Conservation (phyloP, 2,113 vertebrate genomes). For the Passer domesticus region DNA sequence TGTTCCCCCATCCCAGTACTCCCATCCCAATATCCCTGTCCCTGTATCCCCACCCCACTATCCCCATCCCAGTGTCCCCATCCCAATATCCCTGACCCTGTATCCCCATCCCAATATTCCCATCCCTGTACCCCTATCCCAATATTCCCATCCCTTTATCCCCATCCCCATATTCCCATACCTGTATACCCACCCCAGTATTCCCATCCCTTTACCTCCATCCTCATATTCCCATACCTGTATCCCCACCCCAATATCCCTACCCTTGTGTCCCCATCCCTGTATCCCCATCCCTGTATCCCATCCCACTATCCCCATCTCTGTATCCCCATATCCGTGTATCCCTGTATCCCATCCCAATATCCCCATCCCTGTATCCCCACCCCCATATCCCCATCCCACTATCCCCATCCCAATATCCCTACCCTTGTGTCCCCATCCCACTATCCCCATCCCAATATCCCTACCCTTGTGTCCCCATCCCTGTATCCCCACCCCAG, state of each 20-base stretch:
- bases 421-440: no score
- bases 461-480: fast-evolving
- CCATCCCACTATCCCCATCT: background rate
- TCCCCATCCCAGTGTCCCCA: background rate
- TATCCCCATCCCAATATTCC: fast-evolving
- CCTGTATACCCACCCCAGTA: no score
- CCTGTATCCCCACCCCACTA: fast-evolving
- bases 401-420: fast-evolving
- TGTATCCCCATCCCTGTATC: no score
- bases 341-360: fast-evolving
- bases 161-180: fast-evolving
- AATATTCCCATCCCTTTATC: fast-evolving
- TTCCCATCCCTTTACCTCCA: no score
- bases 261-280: fast-evolving
- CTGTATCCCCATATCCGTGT: no score
- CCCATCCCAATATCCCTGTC: no score
- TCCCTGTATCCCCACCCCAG: background rate
- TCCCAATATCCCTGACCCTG: no score
- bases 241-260: fast-evolving
- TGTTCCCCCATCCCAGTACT: background rate
- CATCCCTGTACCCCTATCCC: fast-evolving
- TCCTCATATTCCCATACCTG: fast-evolving
- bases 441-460: no score
- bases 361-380: no score
- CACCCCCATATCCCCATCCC: background rate